A percentile compares a stretch with the other conserved stretches of the same genome.
Conservation (phyloP, 2,113 vertebrate genomes). For the Catharus minimus region DNA sequence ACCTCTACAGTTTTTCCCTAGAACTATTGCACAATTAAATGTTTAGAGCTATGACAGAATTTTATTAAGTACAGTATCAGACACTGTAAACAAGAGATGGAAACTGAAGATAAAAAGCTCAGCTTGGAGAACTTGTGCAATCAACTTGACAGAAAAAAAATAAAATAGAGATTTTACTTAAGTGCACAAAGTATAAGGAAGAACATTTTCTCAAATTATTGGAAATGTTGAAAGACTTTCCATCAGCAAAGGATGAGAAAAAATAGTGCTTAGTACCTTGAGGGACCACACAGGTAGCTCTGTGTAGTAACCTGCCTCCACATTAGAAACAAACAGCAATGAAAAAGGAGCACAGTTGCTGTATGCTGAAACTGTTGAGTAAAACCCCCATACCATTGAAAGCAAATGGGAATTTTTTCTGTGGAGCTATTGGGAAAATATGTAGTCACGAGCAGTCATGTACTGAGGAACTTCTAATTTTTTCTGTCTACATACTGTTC, state of each 20-base stretch:
- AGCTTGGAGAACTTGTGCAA: background rate
- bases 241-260: background rate
- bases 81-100: conserved; percentile 13
- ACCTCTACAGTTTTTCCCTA: background rate
- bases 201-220: conserved; percentile 22
- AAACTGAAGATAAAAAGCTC: conserved; percentile 8
- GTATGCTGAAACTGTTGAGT: background rate
- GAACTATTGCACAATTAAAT: background rate
- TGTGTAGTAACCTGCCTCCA: background rate
- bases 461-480: background rate
- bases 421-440: background rate
- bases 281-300: conserved; percentile 23
- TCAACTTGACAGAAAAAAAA: background rate
- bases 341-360: background rate
- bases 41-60: background rate
- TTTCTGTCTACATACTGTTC: background rate
- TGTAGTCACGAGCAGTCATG: background rate
- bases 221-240: conserved; percentile 38
- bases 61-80: background rate
- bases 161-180: background rate
- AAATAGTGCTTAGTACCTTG: background rate
- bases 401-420: background rate
- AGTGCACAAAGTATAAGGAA: conserved; percentile 1
- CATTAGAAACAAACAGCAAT: background rate
- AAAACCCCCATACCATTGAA: background rate